Conservation (phyloP, 1,140 invertebrate genomes). For the Acromyrmex heyeri region DNA sequence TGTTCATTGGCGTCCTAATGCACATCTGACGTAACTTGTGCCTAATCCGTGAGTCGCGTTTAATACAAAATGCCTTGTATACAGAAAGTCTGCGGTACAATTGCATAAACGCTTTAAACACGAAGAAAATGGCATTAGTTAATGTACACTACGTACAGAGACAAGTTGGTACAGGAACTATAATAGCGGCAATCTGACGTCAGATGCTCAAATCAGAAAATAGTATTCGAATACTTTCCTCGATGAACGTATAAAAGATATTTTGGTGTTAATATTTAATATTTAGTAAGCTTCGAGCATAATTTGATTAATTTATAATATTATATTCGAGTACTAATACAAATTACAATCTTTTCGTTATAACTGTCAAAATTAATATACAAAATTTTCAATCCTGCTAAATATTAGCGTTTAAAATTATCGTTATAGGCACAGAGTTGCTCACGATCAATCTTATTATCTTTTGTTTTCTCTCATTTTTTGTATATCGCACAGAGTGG, state of each 20-base stretch:
- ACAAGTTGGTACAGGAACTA: background rate
- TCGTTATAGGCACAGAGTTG: background rate
- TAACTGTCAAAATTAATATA: background rate
- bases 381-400: background rate
- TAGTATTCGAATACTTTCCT: background rate
- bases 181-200: background rate
- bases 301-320: slow-evolving; percentile 4
- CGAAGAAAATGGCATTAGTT: background rate
- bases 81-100: background rate
- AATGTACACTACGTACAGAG: too few relatives aligned
- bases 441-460: background rate
- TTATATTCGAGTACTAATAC: background rate
- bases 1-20: slow-evolving; percentile 43
- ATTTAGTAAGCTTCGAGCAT: background rate
- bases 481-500: background rate
- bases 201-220: background rate
- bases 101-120: slow-evolving; percentile 8
- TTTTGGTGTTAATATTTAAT: background rate
- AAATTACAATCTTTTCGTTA: background rate
- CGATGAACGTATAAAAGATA: background rate
- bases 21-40: slow-evolving; percentile 57
- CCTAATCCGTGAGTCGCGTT: slow-evolving; percentile 30
- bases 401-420: background rate
- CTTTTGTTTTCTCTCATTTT: background rate
- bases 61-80: background rate